Evolutionary conservation across 1,140 invertebrate species (phyloP), one percentile per base, ranked within the genome.

Genomic region (Steinernema feltiae): DNA sequence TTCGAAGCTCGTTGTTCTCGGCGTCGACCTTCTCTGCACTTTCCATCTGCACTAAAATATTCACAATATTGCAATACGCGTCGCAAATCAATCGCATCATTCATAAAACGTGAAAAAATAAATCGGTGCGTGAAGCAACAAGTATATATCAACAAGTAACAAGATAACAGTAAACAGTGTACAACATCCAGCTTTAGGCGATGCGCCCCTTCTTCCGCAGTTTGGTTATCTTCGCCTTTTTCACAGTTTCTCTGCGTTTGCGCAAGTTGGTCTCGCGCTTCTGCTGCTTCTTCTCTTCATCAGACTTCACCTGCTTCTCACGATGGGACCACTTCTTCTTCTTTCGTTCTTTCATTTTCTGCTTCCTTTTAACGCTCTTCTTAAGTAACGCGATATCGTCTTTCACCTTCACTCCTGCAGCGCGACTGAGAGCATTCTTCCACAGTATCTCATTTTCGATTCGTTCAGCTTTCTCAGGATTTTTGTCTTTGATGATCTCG

Each of bases 381-480:
- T 76, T 76, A 30, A 83, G 48, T 35, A 83, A 30, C 46, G 77
- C 41, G n/a, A 74, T 82, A 32, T 76, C 76, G 48, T 80, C 81
- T 48, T 83, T 85, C n/a, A 81, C 71, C 74, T 79, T 83, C 48
- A 69, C 70, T 24, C 82, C 82, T 53, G 53, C 69, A 27, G 81
- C 82, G 70, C 80, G 31, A 21, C 78, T 80, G 12, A 83, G 69
- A 7, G 77, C 82, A 1, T 53, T 73, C 7, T 82, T 72, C 77
- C 81, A 83, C 1, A 70, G 69, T 32, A 83, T 81, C 29, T 76
- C 73, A 35, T 70, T 27, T 32, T 83, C 80, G 24, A 83, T 30
- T n/a, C 17, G 31, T 31, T 81, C 48, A 3, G 82, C 82, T 30
- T 78, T 82, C 30, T 69, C 75, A 1, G 82, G 81, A 72, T 84